Conservation (phyloP, 1,140 invertebrate species). For the Gonatopus flavifemur region DNA sequence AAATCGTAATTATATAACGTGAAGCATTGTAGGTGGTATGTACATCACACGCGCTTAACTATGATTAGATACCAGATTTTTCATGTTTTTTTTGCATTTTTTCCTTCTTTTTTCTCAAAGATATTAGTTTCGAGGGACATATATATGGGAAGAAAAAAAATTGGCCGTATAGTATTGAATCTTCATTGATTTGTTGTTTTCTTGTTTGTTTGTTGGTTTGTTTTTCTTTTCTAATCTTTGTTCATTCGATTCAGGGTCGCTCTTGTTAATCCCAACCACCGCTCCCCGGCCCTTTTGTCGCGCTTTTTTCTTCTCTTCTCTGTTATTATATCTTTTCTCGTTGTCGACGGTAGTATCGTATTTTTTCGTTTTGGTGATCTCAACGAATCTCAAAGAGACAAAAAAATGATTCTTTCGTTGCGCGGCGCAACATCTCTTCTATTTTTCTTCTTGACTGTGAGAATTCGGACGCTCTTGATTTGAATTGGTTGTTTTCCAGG, state of each 20-base stretch:
- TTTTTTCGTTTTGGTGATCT: no score
- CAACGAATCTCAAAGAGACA: no score
- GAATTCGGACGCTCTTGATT: no score
- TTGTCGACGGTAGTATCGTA: no score
- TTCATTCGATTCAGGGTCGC: not conserved
- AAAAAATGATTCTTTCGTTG: no score
- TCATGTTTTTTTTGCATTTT: slow-evolving; percentile 7
- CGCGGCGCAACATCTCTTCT: no score
- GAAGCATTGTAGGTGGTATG: slow-evolving; percentile 47
- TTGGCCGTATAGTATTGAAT: no score
- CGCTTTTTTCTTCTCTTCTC: slow-evolving; percentile 11
- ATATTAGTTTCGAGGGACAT: no score
- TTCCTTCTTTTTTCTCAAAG: not conserved
- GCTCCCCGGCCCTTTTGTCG: slow-evolving; percentile 30
- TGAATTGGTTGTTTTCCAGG: no score
- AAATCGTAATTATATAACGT: slow-evolving; percentile 37
- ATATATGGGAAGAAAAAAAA: slow-evolving; percentile 6
- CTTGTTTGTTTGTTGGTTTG: not conserved
- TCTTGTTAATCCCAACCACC: slow-evolving; percentile 22
- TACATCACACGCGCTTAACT: slow-evolving; percentile 40
- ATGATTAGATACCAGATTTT: slow-evolving; percentile 21
- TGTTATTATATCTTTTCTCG: no score
- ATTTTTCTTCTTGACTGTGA: no score
- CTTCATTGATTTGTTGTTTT: slow-evolving; percentile 1
- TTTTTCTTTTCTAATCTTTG: no score